These are phyloP conservation scores for Vesta saturnalis DNA, from an alignment of 2,888 invertebrate species.

Conservation along the genomic window DNA sequence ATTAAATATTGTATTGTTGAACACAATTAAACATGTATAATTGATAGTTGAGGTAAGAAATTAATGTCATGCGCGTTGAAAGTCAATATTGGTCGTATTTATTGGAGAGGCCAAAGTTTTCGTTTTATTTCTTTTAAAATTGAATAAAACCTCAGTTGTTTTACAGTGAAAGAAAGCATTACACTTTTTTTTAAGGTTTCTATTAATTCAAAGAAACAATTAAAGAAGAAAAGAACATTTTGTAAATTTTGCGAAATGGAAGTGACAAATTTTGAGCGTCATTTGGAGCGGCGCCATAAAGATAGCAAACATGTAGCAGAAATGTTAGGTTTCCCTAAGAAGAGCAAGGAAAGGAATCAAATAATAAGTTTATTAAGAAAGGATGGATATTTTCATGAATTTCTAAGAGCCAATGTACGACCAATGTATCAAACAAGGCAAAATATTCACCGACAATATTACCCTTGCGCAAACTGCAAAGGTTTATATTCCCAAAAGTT, in stretches of 20 bases:
- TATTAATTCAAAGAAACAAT: no score
- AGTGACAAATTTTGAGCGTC: constrained; percentile 19
- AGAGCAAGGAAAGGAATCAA: constrained; percentile 3
- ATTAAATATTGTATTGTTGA: no score
- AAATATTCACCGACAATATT: neutral
- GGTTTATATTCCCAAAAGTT: neutral
- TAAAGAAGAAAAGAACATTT: constrained; percentile 11
- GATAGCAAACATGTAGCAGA: constrained; percentile 5
- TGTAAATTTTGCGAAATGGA: constrained; percentile 11
- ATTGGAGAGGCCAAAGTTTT: no score
- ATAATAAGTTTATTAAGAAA: neutral
- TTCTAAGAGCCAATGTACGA: neutral
- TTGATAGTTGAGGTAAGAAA: no score
- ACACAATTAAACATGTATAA: no score
- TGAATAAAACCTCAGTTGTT: no score
- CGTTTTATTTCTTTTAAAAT: no score
- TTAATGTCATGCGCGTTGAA: no score
- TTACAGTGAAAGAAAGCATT: no score
- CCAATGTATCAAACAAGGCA: neutral
- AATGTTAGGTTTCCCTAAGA: neutral
- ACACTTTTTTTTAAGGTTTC: no score
- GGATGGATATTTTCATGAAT: neutral
- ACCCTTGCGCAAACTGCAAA: neutral
- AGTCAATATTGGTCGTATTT: no score
- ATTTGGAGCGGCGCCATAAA: constrained; percentile 12